phyloP scores from a whole-genome alignment of 2,888 invertebrate genomes.

The Apeira syringaria region DNA sequence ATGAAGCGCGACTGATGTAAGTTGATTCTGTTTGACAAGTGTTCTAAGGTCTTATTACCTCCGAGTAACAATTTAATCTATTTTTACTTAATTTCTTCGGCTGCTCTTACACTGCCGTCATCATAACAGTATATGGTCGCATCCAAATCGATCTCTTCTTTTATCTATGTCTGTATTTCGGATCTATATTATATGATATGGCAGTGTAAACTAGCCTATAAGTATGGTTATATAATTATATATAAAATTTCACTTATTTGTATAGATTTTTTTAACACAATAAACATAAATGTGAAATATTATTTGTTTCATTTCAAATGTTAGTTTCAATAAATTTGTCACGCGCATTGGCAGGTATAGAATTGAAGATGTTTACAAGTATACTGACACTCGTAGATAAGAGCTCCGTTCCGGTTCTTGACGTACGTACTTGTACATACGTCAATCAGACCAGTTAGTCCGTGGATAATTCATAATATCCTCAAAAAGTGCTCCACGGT shows the following conservation, averaged over 20 bases:
- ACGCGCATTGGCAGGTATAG: too few relatives aligned
- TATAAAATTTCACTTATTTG: conserved; percentile 72
- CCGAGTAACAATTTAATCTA: conserved; percentile 81
- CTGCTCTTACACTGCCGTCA: conserved; percentile 54
- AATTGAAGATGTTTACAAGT: too few relatives aligned
- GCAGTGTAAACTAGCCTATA: conserved; percentile 60
- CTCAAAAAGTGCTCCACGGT: too few relatives aligned
- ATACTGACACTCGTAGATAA: too few relatives aligned
- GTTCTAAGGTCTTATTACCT: conserved; percentile 80
- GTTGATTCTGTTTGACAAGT: conserved; percentile 74
- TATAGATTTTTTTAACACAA: conserved; percentile 81
- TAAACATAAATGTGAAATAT: conserved; percentile 82
- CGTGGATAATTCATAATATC: too few relatives aligned
- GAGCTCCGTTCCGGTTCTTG: too few relatives aligned
- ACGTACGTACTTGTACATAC: too few relatives aligned
- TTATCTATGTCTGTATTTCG: conserved; percentile 28
- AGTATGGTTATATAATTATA: conserved; percentile 74
- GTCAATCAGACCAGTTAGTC: too few relatives aligned
- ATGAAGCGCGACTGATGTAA: conserved; percentile 72
- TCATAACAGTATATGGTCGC: conserved; percentile 20
- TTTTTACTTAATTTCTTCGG: conserved; percentile 63
- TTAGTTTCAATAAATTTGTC: too few relatives aligned
- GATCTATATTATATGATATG: conserved; percentile 32
- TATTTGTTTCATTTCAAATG: conserved; percentile 56
- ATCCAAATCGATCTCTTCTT: conserved; percentile 35